Conservation (phyloP, 2,113 vertebrate genomes). For the Canis aureus region DNA sequence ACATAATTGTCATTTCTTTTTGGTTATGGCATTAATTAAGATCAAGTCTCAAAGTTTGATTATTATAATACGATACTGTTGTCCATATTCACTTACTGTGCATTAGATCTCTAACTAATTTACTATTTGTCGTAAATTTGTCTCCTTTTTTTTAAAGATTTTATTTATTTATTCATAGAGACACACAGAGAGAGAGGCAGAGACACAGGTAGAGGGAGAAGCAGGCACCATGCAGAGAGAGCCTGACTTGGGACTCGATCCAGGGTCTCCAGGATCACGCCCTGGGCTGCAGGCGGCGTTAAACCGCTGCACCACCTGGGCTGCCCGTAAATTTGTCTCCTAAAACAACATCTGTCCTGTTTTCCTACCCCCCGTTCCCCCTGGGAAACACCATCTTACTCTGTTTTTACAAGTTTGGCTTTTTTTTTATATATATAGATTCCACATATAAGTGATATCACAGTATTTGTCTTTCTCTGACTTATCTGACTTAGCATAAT, state of each 20-base stretch:
- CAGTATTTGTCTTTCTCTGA: not conserved
- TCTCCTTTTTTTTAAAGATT: too few relatives aligned
- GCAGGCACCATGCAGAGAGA: too few relatives aligned
- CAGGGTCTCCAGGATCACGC: too few relatives aligned
- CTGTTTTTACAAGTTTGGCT: not conserved
- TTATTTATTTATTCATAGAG: too few relatives aligned
- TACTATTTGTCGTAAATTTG: not conserved
- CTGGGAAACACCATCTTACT: not conserved
- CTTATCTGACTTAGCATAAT: not conserved
- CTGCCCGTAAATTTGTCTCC: not conserved
- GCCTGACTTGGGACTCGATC: too few relatives aligned
- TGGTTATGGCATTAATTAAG: not conserved
- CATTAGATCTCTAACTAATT: not conserved
- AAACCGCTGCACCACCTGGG: too few relatives aligned
- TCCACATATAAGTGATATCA: not conserved
- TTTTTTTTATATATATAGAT: not conserved
- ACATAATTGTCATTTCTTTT: not conserved
- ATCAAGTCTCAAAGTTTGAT: not conserved
- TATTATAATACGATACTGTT: not conserved
- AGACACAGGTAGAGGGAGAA: too few relatives aligned
- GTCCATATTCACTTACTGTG: not conserved
- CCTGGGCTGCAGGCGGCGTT: too few relatives aligned
- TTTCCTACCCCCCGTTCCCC: too few relatives aligned
- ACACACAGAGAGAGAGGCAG: too few relatives aligned
- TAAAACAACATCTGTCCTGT: not conserved